Conservation (phyloP, 2,888 invertebrate species). For the Syrphus vitripennis region DNA sequence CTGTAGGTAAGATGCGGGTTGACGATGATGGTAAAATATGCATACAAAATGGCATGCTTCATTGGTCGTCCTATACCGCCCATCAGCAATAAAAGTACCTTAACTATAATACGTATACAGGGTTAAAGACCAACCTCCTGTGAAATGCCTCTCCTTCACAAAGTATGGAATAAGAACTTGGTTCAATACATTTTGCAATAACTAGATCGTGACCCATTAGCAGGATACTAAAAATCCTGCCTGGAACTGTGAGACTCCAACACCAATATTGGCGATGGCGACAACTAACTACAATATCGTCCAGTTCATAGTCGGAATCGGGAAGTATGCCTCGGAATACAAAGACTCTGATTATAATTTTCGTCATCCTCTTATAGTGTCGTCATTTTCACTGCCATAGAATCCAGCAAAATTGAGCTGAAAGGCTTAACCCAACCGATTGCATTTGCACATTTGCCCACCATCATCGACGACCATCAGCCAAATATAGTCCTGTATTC, state of each 20-base stretch:
- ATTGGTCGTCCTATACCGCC: background rate
- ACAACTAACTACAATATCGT: slow-evolving; percentile 23
- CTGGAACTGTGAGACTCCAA: background rate
- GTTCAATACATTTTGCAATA: slow-evolving; percentile 66
- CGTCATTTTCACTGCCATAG: slow-evolving; percentile 22
- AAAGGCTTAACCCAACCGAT: slow-evolving; percentile 49
- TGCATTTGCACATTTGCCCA: slow-evolving; percentile 63
- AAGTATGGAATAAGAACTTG: background rate
- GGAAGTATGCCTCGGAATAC: slow-evolving; percentile 60
- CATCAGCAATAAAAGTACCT: background rate
- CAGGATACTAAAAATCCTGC: slow-evolving; percentile 47
- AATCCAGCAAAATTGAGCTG: slow-evolving; percentile 40
- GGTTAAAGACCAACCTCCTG: background rate
- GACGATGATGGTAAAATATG: background rate
- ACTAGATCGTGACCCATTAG: slow-evolving; percentile 67
- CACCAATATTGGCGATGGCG: background rate
- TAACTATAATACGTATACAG: background rate
- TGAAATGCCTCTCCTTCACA: background rate
- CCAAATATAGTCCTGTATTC: background rate
- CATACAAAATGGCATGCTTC: slow-evolving; percentile 14
- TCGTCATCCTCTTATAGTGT: slow-evolving; percentile 32
- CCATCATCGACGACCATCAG: background rate
- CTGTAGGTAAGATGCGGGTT: slow-evolving; percentile 8
- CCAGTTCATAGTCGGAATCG: slow-evolving; percentile 55
- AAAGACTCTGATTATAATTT: slow-evolving; percentile 68